Conservation (phyloP, 1,140 invertebrate species). For the Hyles euphorbiae region DNA sequence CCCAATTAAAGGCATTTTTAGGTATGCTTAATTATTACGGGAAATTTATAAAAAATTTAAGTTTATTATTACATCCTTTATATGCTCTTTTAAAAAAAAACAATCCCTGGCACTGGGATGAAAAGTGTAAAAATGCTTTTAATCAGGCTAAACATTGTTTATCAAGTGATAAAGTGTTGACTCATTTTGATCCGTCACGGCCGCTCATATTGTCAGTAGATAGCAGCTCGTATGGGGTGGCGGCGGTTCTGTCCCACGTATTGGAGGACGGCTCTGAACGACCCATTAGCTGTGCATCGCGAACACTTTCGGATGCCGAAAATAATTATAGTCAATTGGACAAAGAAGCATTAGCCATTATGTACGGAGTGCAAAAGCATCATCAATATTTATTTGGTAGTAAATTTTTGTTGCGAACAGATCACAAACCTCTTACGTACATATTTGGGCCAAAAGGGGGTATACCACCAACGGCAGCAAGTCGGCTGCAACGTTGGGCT, state of each 20-base stretch:
- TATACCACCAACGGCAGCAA: no score
- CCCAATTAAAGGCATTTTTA: slow-evolving; percentile 7
- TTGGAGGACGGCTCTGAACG: background rate
- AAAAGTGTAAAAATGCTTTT: background rate
- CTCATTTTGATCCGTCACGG: slow-evolving; percentile 6
- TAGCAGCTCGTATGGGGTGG: slow-evolving; percentile 13
- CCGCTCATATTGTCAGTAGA: slow-evolving; percentile 8
- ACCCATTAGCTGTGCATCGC: slow-evolving; percentile 29
- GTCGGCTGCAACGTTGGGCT: no score
- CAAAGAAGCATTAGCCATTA: slow-evolving; percentile 23
- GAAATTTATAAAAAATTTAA: slow-evolving; percentile 13
- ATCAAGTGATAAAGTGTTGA: slow-evolving; percentile 3
- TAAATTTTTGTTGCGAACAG: no score
- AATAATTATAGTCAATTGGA: slow-evolving; percentile 32
- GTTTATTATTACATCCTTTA: slow-evolving; percentile 6
- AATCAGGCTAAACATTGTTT: slow-evolving; percentile 7
- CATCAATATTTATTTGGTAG: slow-evolving; percentile 11
- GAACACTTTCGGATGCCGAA: slow-evolving; percentile 32
- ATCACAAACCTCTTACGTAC: no score
- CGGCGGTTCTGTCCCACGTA: slow-evolving; percentile 9
- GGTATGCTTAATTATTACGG: slow-evolving; percentile 15
- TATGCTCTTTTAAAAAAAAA: no score
- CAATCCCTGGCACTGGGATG: no score
- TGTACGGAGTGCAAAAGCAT: slow-evolving; percentile 10
- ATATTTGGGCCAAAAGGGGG: no score